Conservation (phyloP, 2,113 vertebrate genomes). For the Pterocles orientalis region DNA sequence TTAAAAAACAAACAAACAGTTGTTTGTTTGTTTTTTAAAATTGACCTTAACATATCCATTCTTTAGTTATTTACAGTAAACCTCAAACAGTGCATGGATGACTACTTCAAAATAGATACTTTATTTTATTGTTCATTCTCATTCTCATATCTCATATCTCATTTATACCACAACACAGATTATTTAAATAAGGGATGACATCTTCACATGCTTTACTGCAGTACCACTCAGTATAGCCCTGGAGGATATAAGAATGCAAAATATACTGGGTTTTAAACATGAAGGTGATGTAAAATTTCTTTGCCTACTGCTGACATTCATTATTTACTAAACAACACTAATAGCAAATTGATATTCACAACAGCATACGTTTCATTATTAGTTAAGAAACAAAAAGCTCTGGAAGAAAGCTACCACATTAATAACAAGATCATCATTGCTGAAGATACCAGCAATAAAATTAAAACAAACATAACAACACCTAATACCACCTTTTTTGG, state of each 20-base stretch:
- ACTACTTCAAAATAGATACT: not conserved
- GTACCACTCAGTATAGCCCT: not conserved
- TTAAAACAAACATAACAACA: not conserved
- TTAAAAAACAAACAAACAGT: not conserved
- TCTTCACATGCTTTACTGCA: not conserved
- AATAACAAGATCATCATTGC: not conserved
- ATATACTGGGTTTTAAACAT: not conserved
- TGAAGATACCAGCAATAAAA: not conserved
- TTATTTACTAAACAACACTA: not conserved
- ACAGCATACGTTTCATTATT: not conserved
- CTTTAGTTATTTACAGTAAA: not conserved
- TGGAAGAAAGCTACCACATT: not conserved
- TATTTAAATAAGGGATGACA: not conserved
- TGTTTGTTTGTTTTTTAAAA: not conserved
- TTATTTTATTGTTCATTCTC: not conserved
- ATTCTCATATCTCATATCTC: not conserved
- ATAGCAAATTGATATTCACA: conserved; percentile 2
- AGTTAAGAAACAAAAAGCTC: not conserved
- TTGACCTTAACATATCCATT: not conserved
- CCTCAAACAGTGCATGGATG: not conserved
- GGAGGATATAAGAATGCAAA: not conserved
- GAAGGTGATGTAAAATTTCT: not conserved
- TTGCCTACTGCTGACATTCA: not conserved
- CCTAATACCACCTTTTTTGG: not conserved
- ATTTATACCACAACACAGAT: not conserved